A percentile compares a stretch with the other conserved stretches of the same genome.
Evolutionary conservation across 2,797 vertebrate genomes (phyloP).

Genomic region (Gadopsis bispinosus): DNA sequence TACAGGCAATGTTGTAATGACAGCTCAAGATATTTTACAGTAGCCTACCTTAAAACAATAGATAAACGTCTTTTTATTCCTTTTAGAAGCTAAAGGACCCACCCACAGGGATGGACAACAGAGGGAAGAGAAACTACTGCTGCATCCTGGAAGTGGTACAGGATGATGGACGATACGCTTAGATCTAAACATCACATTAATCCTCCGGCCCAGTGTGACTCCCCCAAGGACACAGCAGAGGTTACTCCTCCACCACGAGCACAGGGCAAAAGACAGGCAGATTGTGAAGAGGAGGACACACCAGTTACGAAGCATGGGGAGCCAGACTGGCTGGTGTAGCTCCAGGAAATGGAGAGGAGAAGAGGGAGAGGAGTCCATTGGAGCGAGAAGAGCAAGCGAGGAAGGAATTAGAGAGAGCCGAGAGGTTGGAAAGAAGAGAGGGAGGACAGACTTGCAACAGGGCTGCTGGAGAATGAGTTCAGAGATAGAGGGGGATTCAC

Average conservation of each 20-base stretch:
- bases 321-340: slow-evolving; percentile 58
- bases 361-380: slow-evolving; percentile 70
- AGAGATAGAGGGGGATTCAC: slow-evolving; percentile 47
- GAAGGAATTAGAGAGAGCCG: slow-evolving; percentile 62
- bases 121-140: slow-evolving; percentile 68
- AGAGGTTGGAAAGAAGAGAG: slow-evolving; percentile 58
- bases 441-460: slow-evolving; percentile 37
- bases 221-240: slow-evolving; percentile 74
- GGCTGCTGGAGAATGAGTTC: slow-evolving; percentile 58
- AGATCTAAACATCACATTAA: slow-evolving; percentile 82
- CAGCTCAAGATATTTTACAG: slow-evolving; percentile 31
- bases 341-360: slow-evolving; percentile 64
- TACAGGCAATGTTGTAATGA: background rate
- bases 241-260: slow-evolving; percentile 67
- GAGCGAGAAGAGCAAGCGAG: slow-evolving; percentile 71
- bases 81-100: slow-evolving; percentile 55
- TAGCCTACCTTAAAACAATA: slow-evolving; percentile 35
- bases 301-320: slow-evolving; percentile 54
- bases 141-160: slow-evolving; percentile 73
- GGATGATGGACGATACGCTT: slow-evolving; percentile 79
- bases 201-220: slow-evolving; percentile 74
- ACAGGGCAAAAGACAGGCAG: slow-evolving; percentile 55
- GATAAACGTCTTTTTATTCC: slow-evolving; percentile 48
- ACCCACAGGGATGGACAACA: slow-evolving; percentile 58
- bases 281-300: slow-evolving; percentile 69